phyloP scores from a whole-genome alignment of 2,113 vertebrate species.

The Lagopus leucura region DNA sequence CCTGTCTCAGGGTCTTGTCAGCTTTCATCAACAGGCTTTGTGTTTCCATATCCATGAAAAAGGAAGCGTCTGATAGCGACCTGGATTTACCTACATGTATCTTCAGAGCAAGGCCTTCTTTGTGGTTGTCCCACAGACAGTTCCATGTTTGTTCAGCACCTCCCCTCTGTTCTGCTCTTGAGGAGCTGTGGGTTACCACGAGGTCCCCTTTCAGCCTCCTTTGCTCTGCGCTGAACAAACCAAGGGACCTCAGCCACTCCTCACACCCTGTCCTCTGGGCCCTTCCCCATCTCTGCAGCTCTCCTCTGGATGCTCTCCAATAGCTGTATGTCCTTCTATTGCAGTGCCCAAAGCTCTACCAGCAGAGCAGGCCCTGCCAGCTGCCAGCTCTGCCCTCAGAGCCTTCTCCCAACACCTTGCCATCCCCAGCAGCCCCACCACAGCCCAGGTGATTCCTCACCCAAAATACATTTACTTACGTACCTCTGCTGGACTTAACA shows the following conservation, averaged over 20 bases:
- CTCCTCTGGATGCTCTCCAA: too few species aligned
- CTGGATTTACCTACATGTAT: background rate
- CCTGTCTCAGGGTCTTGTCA: background rate
- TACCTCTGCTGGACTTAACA: background rate
- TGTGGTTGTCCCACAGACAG: background rate
- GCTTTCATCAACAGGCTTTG: background rate
- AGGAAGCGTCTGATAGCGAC: background rate
- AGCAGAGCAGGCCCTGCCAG: background rate
- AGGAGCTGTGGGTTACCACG: too few species aligned
- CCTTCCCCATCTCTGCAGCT: too few species aligned
- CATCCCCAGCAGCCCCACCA: background rate
- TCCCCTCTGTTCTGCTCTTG: background rate
- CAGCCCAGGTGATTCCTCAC: fast-evolving
- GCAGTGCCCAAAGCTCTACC: too few species aligned
- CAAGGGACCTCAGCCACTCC: too few species aligned
- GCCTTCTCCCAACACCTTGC: fast-evolving
- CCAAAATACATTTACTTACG: background rate
- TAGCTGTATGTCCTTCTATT: too few species aligned
- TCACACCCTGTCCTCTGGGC: too few species aligned
- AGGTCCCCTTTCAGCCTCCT: too few species aligned
- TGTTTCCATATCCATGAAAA: background rate
- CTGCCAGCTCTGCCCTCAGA: background rate
- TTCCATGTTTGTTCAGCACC: background rate
- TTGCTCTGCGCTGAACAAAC: too few species aligned
- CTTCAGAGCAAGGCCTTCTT: background rate